Evolutionary conservation across 2,888 invertebrate species (phyloP).

Genomic region (Hypomecis punctinalis): DNA sequence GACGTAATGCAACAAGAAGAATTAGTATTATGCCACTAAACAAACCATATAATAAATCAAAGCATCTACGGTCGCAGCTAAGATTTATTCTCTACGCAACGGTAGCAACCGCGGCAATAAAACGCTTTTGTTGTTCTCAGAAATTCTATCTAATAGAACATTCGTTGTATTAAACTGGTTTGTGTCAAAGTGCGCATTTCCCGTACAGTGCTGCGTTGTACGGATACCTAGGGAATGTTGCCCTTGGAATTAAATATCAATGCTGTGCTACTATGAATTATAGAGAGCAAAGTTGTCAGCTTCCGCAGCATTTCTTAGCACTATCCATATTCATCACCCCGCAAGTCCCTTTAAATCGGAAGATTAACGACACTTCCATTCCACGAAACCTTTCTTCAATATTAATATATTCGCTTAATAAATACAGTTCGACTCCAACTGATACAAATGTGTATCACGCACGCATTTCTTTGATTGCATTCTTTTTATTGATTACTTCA

Average conservation of each 20-base stretch:
- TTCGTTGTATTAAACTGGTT: constrained; percentile 36
- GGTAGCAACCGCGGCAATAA: constrained; percentile 30
- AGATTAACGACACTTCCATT: constrained; percentile 28
- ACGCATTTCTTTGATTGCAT: constrained; percentile 48
- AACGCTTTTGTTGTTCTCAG: constrained; percentile 36
- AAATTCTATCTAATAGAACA: constrained; percentile 36
- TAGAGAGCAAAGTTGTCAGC: constrained; percentile 15
- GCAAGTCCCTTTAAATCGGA: constrained; percentile 22
- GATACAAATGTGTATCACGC: constrained; percentile 47
- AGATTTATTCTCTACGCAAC: constrained; percentile 35
- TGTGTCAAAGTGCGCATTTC: constrained; percentile 51
- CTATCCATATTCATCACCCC: constrained; percentile 14
- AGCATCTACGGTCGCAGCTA: constrained; percentile 15
- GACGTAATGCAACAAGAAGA: constrained; percentile 1
- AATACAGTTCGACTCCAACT: constrained; percentile 37
- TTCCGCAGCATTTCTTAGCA: constrained; percentile 20
- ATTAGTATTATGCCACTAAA: constrained; percentile 8
- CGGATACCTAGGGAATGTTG: constrained; percentile 21
- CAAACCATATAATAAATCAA: constrained; percentile 28
- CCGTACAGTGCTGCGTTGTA: constrained; percentile 10
- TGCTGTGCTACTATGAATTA: constrained; percentile 29
- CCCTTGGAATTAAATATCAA: constrained; percentile 42
- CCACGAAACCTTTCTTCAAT: constrained; percentile 28
- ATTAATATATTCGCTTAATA: constrained; percentile 45
- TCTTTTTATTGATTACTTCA: constrained; percentile 50